Evolutionary conservation across 2,888 invertebrate species (phyloP), one percentile per base, ranked within the genome.

Genomic region (Hetaerina titia): DNA sequence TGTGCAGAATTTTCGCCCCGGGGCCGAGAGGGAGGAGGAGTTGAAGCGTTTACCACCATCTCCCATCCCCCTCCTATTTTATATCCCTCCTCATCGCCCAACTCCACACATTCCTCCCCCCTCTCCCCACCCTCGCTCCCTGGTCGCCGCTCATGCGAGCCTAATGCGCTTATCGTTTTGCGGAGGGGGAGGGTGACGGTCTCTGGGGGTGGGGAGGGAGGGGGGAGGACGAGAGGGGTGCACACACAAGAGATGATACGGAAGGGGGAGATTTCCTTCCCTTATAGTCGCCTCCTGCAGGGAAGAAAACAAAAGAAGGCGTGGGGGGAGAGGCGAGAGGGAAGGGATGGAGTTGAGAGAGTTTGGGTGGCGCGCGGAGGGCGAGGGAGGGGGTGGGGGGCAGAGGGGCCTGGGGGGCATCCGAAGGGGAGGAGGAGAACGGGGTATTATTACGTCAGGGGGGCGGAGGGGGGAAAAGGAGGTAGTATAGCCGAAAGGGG

Each of bases 121-220:
- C 17, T 15, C 31, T 56, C 45, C 9, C 45, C 9, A 69, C 45
- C 25, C n/a, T 31, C 31, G 11, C 81, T 31, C 81, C 9, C 25
- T 31, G 31, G 81, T 81, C 25, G 31, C 81, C 90, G 90, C 63
- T 90, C 90, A 90, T 45, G 90, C 90, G 90, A 90, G 57, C 22
- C 22, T 92, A 74, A 92, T 92, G 92, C 92, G 92, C 92, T 92
- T 92, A 92, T 92, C 74, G 22, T 58, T 89, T 58, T 56, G 89
- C 57, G 57, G 57, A 31, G 89, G 17, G 31, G 81, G 13, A 7
- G n/a, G 25, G 31, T 31, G 31, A 13, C 11, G 13, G 31, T 31
- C 31, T 81, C 25, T 81, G 25, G 4, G 31, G 25, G 81, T 31
- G 2, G 8, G 69, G n/a, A n/a, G 8, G n/a, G 22, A n/a, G 63